Conservation (phyloP, 2,888 invertebrate species). For the Apamea monoglypha region DNA sequence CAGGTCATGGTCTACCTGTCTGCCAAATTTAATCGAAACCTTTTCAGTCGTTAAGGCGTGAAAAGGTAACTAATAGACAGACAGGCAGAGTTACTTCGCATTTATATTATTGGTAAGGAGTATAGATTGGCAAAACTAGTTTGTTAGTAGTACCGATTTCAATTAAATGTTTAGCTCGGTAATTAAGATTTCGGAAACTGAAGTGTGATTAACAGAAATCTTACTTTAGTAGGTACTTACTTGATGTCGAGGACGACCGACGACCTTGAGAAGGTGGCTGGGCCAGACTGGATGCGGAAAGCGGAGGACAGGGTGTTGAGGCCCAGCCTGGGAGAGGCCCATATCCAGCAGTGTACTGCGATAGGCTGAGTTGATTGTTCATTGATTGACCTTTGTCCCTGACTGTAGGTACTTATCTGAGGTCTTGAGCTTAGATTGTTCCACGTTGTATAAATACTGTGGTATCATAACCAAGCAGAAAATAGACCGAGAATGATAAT, state of each 20-base stretch:
- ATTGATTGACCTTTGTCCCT: background rate
- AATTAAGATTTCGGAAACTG: background rate
- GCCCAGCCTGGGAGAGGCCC: background rate
- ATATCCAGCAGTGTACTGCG: background rate
- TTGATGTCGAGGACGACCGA: background rate
- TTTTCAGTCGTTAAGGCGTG: background rate
- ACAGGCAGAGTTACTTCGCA: background rate
- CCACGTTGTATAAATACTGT: background rate
- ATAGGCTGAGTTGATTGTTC: background rate
- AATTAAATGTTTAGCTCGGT: background rate
- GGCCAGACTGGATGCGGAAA: background rate
- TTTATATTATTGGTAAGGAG: background rate
- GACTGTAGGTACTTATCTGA: background rate
- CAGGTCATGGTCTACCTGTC: background rate
- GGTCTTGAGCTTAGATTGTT: background rate
- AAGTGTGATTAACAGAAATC: background rate
- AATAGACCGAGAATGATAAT: conserved; percentile 45
- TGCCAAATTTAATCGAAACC: background rate
- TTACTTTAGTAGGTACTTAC: background rate
- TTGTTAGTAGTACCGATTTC: too few relatives aligned
- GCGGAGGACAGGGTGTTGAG: background rate
- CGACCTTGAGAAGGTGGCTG: background rate
- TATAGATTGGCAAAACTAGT: background rate
- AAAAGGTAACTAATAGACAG: background rate
- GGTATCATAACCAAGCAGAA: conserved; percentile 7